Evolutionary conservation across 2,888 invertebrate genomes (phyloP).

Genomic region (Synergus japonicus): DNA sequence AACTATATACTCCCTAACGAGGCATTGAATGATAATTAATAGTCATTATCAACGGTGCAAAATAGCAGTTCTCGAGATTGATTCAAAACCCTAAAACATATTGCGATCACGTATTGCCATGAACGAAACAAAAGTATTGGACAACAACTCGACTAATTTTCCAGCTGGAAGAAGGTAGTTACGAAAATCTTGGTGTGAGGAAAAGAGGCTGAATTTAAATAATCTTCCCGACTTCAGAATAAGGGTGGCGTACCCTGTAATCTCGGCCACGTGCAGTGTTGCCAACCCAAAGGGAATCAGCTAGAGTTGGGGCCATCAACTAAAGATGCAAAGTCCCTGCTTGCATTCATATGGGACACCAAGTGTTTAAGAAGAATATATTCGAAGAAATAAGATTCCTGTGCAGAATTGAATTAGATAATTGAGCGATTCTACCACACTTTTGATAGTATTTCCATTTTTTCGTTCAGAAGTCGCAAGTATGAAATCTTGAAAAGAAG

Average conservation of each 20-base stretch:
- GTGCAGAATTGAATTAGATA: neutral
- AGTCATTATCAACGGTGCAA: neutral
- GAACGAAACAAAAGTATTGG: constrained; percentile 50
- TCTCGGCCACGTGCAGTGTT: constrained; percentile 72
- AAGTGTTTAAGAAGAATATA: neutral
- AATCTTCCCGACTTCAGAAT: constrained; percentile 67
- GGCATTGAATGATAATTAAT: neutral
- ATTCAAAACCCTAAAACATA: constrained; percentile 12
- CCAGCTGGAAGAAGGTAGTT: constrained; percentile 52
- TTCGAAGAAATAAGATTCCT: no score
- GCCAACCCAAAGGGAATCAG: constrained; percentile 57
- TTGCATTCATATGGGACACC: constrained; percentile 13
- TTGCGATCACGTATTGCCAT: constrained; percentile 34
- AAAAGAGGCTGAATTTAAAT: constrained; percentile 71
- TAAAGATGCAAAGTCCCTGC: constrained; percentile 44
- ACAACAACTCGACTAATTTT: constrained; percentile 54
- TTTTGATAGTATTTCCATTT: constrained; percentile 39
- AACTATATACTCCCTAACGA: neutral
- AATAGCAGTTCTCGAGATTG: neutral
- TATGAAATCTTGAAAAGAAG: constrained; percentile 35
- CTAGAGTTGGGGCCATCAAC: constrained; percentile 7
- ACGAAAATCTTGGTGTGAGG: constrained; percentile 59
- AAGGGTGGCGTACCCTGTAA: constrained; percentile 71
- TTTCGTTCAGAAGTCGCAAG: neutral
- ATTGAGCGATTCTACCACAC: constrained; percentile 37